Base-by-base conservation (phyloP, 1,140 invertebrate species). In the Polyergus mexicanus region DNA sequence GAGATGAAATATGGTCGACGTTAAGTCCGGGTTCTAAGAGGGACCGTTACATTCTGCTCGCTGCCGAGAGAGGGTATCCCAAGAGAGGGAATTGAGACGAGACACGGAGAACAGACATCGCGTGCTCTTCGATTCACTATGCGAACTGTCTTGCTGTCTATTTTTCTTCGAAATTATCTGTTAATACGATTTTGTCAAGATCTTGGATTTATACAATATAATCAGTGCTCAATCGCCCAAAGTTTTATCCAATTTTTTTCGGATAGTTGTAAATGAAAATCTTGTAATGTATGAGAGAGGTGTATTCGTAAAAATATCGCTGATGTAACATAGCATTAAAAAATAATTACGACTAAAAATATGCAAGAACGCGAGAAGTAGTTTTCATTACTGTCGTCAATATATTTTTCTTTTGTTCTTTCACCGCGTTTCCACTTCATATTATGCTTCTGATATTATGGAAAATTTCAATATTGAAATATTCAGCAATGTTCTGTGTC, bases 1-100 rank as follows among this genome's bases (percentile, higher is more conserved):
- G 63, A 28, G 38, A 75, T 86, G 85, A 86, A 86, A 86, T 86
- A 86, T 84, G 32, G 54, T 38, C 25, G 78, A 72, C 78, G 78
- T 84, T 71, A 86, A 86, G 85, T 86, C 85, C 62, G 62, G 68
- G 25, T 84, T 65, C 58, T 84, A 84, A 72, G 69, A 71, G 58
- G 58, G 25, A 47, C 44, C 65, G 78, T 84, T 86, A 69, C 77
- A 38, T 47, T 44, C 75, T 35, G 75, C 35, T 63, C 56, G 56
- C 41, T 25, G 69, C 16, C 54, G 41, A 13, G 56, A 62, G 28
- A n/a, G n/a, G n/a, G 25, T 77, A 51, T 47, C 51, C 19, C 58
- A 13, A 13, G 51, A 54, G 13, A 19, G 38, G 10, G 28, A 16
- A 11, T 35, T 38, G 28, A 75, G 54, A 19, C 11, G 25, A 6